Base-by-base conservation (phyloP, 1,140 invertebrate genomes). In the Zaprionus inermis region DNA sequence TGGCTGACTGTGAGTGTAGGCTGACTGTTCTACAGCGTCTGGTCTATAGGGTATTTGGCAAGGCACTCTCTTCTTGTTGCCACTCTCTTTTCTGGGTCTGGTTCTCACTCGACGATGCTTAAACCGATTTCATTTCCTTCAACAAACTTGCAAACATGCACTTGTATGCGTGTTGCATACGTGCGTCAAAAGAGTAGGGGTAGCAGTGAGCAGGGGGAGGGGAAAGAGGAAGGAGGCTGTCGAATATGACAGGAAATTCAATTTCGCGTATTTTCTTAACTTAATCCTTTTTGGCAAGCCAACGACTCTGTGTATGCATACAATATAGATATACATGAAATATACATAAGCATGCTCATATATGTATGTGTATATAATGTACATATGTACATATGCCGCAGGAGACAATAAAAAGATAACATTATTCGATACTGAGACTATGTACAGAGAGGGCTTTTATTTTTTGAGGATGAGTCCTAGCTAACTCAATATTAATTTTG, bases 201-300 rank as follows among this genome's bases (percentile, higher is more conserved):
- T n/a, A 38, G 2, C n/a, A n/a, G 36, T 38, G 36, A 5, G 6
- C 10, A 11, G 32, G 28, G 12, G 14, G 51, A 16, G 7, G 5
- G 52, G 0, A 24, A 30, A 6, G 36, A 22, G 24, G 20, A 18
- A 34, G 5, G 2, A 22, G 24, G 34, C 22, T 20, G 20, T 20
- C 5, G 36, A 32, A 18, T 34, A 49, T 69, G 58, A 70, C 46
- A 59, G 69, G 49, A 72, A 76, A 76, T 76, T 72, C 70, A 73
- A 76, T 76, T 72, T 76, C 71, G 74, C 70, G 70, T 72, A 68
- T 76, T 76, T 76, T 73, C 70, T 67, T 76, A 73, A 76, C 70
- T 76, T 76, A 73, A 76, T 76, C 70, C 64, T 72, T 76, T 66
- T 72, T 72, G 69, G 51, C 64, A 76, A 72, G 65, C 46, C 54